Evolutionary conservation across 2,888 invertebrate genomes (phyloP).

Genomic region (Dryococelus australis): DNA sequence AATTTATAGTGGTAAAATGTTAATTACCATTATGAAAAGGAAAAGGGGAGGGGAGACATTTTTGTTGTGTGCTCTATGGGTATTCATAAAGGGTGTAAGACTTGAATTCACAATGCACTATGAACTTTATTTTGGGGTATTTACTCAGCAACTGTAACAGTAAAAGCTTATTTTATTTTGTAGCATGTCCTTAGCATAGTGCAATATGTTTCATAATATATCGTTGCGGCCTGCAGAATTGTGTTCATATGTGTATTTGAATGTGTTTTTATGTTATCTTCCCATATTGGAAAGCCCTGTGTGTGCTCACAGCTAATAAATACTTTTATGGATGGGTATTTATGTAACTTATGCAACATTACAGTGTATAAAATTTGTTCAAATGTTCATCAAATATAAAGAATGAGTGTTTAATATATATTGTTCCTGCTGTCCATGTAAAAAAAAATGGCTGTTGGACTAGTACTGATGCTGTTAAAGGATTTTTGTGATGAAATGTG

Average conservation of each 20-base stretch:
- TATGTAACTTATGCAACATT: neutral
- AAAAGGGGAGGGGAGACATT: neutral
- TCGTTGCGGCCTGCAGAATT: neutral
- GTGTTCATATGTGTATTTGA: neutral
- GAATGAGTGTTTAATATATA: neutral
- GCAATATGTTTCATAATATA: neutral
- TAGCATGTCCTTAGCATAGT: neutral
- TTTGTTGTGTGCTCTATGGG: neutral
- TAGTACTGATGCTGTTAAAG: neutral
- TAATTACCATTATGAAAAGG: neutral
- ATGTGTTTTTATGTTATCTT: neutral
- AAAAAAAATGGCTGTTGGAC: neutral
- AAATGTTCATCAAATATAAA: neutral
- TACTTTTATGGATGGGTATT: too few relatives aligned
- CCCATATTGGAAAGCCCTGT: neutral
- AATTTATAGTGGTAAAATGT: neutral
- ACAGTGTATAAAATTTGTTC: neutral
- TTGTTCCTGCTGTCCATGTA: neutral
- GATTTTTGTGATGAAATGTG: neutral
- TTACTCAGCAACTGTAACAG: neutral
- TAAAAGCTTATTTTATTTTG: neutral
- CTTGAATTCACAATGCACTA: neutral
- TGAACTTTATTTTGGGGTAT: neutral
- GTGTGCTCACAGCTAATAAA: neutral
- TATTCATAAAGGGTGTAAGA: neutral